Conservation (phyloP, 2,113 vertebrate species). For the Heterotis niloticus region DNA sequence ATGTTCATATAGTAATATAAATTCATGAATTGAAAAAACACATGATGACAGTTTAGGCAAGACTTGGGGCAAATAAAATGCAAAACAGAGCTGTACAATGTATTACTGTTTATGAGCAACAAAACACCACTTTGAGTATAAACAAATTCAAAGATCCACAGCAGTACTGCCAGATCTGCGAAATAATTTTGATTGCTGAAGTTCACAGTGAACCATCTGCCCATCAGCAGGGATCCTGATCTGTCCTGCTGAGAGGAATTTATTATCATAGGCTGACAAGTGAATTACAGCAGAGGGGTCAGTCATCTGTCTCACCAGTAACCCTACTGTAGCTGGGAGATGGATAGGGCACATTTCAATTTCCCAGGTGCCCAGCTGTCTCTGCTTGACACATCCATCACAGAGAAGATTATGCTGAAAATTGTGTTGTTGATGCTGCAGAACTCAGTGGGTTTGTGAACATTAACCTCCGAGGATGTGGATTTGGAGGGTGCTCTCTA, state of each 20-base stretch:
- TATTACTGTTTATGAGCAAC: no score
- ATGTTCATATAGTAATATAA: no score
- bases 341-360: neutral
- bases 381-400: neutral
- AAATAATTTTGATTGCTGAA: no score
- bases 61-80: no score
- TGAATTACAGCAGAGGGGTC: constrained; percentile 9
- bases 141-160: no score
- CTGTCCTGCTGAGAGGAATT: constrained; percentile 3
- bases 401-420: constrained; percentile 9
- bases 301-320: neutral
- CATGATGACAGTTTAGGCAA: no score
- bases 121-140: no score
- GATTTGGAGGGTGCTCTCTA: neutral
- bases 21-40: no score
- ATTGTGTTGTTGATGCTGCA: neutral
- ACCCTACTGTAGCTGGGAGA: neutral
- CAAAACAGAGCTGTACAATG: no score
- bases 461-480: neutral
- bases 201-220: no score
- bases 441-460: neutral
- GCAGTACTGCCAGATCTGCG: no score
- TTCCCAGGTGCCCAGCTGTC: neutral
- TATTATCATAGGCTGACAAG: neutral
- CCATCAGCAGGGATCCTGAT: no score